phyloP scores from a whole-genome alignment of 2,797 vertebrate genomes.

The Hozukius guyotensis region DNA sequence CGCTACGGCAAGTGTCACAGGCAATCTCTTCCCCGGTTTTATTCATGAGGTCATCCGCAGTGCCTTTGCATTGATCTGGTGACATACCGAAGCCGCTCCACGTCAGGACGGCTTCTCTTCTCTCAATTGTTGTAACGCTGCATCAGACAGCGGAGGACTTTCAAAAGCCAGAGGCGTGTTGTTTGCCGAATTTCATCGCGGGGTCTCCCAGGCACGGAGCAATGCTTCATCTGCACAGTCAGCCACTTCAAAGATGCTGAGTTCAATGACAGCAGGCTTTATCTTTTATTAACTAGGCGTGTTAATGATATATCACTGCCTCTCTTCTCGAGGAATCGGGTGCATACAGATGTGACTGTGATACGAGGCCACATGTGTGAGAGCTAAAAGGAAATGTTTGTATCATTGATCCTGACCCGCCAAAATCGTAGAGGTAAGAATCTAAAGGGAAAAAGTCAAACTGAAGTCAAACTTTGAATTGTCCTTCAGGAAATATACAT shows the following conservation, averaged over 20 bases:
- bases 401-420: background rate
- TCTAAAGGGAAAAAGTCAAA: background rate
- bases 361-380: background rate
- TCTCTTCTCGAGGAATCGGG: background rate
- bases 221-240: slow-evolving; percentile 4
- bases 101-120: slow-evolving; percentile 1
- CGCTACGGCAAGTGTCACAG: slow-evolving; percentile 16
- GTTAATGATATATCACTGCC: background rate
- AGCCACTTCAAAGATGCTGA: slow-evolving; percentile 28
- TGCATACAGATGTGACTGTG: background rate
- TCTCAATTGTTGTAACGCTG: background rate
- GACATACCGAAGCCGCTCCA: background rate
- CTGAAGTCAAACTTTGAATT: background rate
- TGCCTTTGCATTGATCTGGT: slow-evolving; percentile 17
- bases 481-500: background rate
- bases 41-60: background rate
- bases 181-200: background rate
- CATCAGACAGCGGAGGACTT: background rate
- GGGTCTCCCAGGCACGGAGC: background rate
- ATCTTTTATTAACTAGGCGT: slow-evolving; percentile 18
- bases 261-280: slow-evolving; percentile 8
- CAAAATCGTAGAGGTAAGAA: background rate
- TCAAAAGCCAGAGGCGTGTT: background rate
- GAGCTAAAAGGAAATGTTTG: background rate
- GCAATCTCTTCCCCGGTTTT: background rate